These are phyloP conservation scores for Macrophya alboannulata DNA, from an alignment of 2,888 invertebrate genomes.

Conservation along the genomic window DNA sequence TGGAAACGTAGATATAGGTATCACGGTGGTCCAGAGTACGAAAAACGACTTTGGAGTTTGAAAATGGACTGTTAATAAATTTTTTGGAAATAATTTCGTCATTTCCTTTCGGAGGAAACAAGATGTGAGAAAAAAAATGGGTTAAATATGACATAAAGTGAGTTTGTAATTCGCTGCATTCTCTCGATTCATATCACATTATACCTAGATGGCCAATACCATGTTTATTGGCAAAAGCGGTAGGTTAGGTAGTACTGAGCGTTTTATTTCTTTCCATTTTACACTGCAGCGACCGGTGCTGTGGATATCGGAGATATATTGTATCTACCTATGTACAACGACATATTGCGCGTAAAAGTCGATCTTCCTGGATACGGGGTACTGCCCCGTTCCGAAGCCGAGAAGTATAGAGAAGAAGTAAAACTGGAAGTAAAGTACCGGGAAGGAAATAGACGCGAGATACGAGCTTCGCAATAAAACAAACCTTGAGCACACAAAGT, in stretches of 20 bases:
- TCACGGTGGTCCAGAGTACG: neutral
- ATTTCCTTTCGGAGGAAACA: neutral
- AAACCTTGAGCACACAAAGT: conserved; percentile 21
- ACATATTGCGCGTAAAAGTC: conserved; percentile 54
- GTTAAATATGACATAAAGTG: neutral
- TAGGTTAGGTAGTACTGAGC: conserved; percentile 1
- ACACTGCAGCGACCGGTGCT: neutral
- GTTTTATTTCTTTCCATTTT: conserved; percentile 43
- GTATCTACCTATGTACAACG: conserved; percentile 18
- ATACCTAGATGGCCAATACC: neutral
- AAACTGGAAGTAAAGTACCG: conserved; percentile 41
- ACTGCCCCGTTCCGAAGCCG: conserved; percentile 9
- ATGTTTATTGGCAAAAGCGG: conserved; percentile 24
- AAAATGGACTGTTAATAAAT: neutral
- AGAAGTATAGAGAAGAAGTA: conserved; percentile 49
- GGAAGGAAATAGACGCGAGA: conserved; percentile 19
- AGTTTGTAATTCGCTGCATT: neutral
- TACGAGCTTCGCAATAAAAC: conserved; percentile 42
- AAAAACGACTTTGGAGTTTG: neutral
- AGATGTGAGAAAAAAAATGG: neutral
- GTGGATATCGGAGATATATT: conserved; percentile 32
- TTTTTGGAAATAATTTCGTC: neutral
- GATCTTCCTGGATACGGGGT: conserved; percentile 29
- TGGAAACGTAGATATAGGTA: neutral
- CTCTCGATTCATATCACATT: conserved; percentile 8